Percentiles rank a stretch among this genome's conserved stretches.
Evolutionary conservation across 2,797 vertebrate species (phyloP).

Genomic region (Molossus alvarezi): DNA sequence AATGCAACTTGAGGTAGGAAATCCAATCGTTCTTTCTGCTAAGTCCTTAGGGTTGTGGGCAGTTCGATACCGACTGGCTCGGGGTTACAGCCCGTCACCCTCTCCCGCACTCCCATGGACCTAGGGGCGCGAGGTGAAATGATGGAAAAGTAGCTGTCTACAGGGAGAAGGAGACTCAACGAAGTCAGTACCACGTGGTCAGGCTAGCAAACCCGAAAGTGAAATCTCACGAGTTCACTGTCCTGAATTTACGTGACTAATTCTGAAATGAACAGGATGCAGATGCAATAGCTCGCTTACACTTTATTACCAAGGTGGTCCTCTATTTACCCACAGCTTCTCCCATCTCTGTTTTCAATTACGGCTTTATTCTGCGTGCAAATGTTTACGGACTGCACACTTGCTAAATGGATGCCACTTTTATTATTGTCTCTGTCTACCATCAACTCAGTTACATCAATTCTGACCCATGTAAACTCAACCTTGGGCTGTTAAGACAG

Average conservation of each 20-base stretch:
- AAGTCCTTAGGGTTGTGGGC: background rate
- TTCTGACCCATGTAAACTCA: background rate
- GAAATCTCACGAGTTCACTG: background rate
- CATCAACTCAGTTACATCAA: background rate
- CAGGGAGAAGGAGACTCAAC: background rate
- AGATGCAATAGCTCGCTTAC: constrained; percentile 1
- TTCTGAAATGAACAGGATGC: background rate
- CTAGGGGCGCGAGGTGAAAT: background rate
- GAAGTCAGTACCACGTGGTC: background rate
- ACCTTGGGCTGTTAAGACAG: background rate
- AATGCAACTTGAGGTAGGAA: background rate
- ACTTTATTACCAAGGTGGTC: background rate
- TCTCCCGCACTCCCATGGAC: background rate
- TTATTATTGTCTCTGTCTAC: constrained; percentile 42
- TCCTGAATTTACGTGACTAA: background rate
- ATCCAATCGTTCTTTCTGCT: background rate
- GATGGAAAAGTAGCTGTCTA: background rate
- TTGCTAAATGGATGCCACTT: background rate
- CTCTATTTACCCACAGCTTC: background rate
- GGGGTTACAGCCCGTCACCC: background rate
- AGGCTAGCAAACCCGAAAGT: constrained; percentile 18
- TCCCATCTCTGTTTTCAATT: background rate
- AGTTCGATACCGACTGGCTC: background rate
- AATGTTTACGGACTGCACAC: background rate
- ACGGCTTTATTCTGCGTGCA: background rate